Percentiles rank a stretch among this genome's conserved stretches.
Conservation (phyloP, 2,888 invertebrate genomes). For the Yponomeuta plumbellus region DNA sequence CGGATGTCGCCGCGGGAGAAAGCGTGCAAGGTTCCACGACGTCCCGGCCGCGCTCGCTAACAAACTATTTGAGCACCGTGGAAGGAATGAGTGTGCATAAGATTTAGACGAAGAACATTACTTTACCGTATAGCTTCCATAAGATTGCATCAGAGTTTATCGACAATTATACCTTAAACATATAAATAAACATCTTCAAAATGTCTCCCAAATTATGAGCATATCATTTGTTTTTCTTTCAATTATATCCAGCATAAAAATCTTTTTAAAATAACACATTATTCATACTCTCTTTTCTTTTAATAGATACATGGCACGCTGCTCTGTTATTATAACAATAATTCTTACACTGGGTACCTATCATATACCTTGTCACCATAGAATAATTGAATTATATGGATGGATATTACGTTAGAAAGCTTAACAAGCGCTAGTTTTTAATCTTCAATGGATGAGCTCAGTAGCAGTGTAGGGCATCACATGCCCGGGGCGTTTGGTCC, state of each 20-base stretch:
- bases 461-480: slow-evolving; percentile 35
- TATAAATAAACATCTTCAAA: slow-evolving; percentile 74
- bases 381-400: slow-evolving; percentile 75
- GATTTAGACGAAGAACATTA: slow-evolving; percentile 38
- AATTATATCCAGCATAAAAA: slow-evolving; percentile 65
- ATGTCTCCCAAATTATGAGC: slow-evolving; percentile 73
- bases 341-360: slow-evolving; percentile 61
- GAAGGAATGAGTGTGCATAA: slow-evolving; percentile 80
- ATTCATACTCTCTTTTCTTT: slow-evolving; percentile 42
- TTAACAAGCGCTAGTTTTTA: slow-evolving; percentile 62
- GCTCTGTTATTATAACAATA: slow-evolving; percentile 62
- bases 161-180: slow-evolving; percentile 59
- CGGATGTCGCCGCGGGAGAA: background rate
- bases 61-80: slow-evolving; percentile 79
- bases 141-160: slow-evolving; percentile 50
- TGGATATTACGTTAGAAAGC: slow-evolving; percentile 69
- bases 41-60: slow-evolving; percentile 32
- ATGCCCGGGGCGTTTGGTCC: slow-evolving; percentile 57
- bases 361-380: slow-evolving; percentile 70
- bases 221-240: slow-evolving; percentile 30
- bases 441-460: slow-evolving; percentile 44
- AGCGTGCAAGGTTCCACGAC: slow-evolving; percentile 2
- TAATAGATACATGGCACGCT: slow-evolving; percentile 73
- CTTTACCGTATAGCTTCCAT: slow-evolving; percentile 37
- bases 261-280: slow-evolving; percentile 63